Evolutionary conservation across 1,140 invertebrate genomes (phyloP).

Genomic region (Drosophila lacertosa): DNA sequence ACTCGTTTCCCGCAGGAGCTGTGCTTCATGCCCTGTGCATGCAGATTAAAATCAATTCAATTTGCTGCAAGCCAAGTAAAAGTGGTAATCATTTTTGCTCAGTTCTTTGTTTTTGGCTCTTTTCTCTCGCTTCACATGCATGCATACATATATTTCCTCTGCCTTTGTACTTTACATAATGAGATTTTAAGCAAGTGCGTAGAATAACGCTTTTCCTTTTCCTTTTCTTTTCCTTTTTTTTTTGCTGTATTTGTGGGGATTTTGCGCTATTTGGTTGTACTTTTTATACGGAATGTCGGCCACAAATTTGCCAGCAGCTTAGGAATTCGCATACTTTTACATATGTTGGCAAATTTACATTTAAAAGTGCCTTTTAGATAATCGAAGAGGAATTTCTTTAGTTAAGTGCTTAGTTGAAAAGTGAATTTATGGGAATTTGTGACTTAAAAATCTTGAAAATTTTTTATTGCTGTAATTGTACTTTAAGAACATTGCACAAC

Average conservation of each 20-base stretch:
- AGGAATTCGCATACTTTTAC: conserved; percentile 30
- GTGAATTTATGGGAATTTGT: neutral
- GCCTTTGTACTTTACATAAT: conserved; percentile 71
- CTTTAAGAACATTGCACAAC: neutral
- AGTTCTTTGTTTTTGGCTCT: conserved; percentile 64
- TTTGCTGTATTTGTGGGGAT: conserved; percentile 2
- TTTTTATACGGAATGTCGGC: conserved; percentile 24
- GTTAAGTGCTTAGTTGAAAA: neutral
- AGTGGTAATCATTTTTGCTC: conserved; percentile 76
- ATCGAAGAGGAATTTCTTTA: neutral
- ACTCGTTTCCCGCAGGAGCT: conserved; percentile 27
- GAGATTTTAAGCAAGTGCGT: conserved; percentile 74
- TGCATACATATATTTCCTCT: neutral
- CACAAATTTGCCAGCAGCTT: conserved; percentile 45
- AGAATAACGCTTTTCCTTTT: conserved; percentile 16
- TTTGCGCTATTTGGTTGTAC: conserved; percentile 12
- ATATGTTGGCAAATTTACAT: conserved; percentile 19
- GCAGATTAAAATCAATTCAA: conserved; percentile 82
- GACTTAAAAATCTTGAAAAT: neutral
- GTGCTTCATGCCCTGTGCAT: conserved; percentile 28
- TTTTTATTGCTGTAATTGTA: conserved; percentile 10
- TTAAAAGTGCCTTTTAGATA: conserved; percentile 2
- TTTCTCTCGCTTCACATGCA: neutral
- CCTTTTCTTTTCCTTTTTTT: too few relatives aligned
- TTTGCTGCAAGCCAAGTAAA: conserved; percentile 75